Evolutionary conservation across 2,113 vertebrate genomes (phyloP).

Genomic region (Urocolius indicus): DNA sequence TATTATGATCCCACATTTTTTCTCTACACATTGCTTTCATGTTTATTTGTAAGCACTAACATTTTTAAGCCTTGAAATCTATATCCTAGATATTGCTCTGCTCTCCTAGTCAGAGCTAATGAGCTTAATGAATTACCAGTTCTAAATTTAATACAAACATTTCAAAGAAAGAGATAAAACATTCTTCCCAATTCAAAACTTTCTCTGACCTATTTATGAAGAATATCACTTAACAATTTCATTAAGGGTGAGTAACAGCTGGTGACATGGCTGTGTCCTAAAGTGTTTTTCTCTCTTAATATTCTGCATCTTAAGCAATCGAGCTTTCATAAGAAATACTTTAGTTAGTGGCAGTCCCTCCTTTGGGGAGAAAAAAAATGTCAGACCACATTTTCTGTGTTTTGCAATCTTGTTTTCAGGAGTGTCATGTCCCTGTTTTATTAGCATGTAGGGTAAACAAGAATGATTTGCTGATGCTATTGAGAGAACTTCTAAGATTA

Average conservation of each 20-base stretch:
- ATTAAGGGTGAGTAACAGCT: constrained; percentile 80
- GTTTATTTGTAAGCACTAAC: constrained; percentile 68
- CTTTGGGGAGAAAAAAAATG: constrained; percentile 77
- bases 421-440: constrained; percentile 73
- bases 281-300: constrained; percentile 76
- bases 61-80: constrained; percentile 59
- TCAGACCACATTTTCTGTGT: constrained; percentile 76
- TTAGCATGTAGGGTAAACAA: constrained; percentile 74
- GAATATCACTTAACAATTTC: constrained; percentile 77
- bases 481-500: constrained; percentile 71
- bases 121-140: constrained; percentile 67
- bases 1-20: constrained; percentile 58
- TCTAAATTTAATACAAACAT: constrained; percentile 69
- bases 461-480: constrained; percentile 72
- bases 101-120: constrained; percentile 60
- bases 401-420: constrained; percentile 75
- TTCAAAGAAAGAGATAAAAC: constrained; percentile 71
- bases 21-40: constrained; percentile 55
- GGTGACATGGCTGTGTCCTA: constrained; percentile 74
- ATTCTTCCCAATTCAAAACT: constrained; percentile 69
- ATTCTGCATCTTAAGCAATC: constrained; percentile 78
- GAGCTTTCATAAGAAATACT: constrained; percentile 76
- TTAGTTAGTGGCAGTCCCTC: constrained; percentile 73
- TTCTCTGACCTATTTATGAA: constrained; percentile 77
- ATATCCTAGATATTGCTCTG: constrained; percentile 63